These are phyloP conservation scores for Phymatocera aterrima DNA, from an alignment of 2,888 invertebrate genomes.

Conservation along the genomic window DNA sequence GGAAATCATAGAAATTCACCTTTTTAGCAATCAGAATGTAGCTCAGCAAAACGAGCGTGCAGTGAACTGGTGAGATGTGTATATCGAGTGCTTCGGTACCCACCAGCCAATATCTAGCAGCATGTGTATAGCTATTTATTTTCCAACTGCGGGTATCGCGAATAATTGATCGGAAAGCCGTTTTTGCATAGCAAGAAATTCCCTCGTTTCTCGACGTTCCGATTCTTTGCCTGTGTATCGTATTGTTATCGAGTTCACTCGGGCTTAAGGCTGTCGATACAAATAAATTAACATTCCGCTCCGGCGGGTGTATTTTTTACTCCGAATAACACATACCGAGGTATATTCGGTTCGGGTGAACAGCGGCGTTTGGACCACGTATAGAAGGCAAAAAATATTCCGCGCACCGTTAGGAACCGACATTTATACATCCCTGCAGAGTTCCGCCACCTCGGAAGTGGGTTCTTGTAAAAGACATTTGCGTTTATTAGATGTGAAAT, in stretches of 20 bases:
- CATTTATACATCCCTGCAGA: background rate
- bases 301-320: too few species aligned
- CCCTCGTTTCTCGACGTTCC: background rate
- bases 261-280: background rate
- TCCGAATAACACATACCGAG: background rate
- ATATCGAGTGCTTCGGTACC: background rate
- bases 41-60: background rate
- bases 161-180: background rate
- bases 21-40: slow-evolving; percentile 27
- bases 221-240: background rate
- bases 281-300: slow-evolving; percentile 48
- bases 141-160: background rate
- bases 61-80: background rate
- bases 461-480: background rate
- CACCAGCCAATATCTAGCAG: background rate
- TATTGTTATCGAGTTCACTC: background rate
- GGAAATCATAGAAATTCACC: slow-evolving; percentile 10
- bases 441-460: background rate
- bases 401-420: too few species aligned
- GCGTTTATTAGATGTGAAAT: slow-evolving; percentile 42
- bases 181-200: background rate
- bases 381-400: background rate
- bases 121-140: too few species aligned
- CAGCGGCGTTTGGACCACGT: background rate
- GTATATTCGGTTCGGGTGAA: background rate